Base-by-base conservation (phyloP, 2,113 vertebrate species). In the Trinectes maculatus region DNA sequence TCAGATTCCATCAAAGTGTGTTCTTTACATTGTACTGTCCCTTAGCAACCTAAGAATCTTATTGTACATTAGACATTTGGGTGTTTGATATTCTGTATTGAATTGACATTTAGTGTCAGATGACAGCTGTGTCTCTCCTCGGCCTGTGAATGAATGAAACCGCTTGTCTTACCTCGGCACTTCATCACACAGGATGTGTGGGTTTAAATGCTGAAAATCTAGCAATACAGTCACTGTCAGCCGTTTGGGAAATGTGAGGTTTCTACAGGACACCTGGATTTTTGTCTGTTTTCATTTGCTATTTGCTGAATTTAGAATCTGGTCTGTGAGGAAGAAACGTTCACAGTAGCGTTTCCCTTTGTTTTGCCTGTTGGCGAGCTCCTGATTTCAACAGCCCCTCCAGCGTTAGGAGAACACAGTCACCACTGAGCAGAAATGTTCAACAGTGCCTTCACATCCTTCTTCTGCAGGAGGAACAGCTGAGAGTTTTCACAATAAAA, bases 361-460 rank as follows among this genome's bases (percentile, higher is more conserved):
- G 33, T 37, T 43, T 49, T 12, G 21, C 65, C 75, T 85, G 77
- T 83, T 86, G 84, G 71, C 76, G 37, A 49, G 28, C 68, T 77
- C 47, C 64, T 48, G 28, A 26, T 75, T 56, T 74, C 8, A 58
- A 26, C 28, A 26, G 44, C 54, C 3, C 65, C 63, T 70, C 49
- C 60, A 10, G 52, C 3, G n/a, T 59, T 15, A 39, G 70, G 47
- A 58, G 37, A 55, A 57, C 6, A 24, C 10, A 46, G 47, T 62
- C 7, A 82, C 58, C 79, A 40, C 66, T 77, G 84, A 86, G 74
- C 79, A 89, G 80, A 88, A 85, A 83, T 68, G 83, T 88, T 88
- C 80, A 59, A 71, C 83, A 85, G 89, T 90, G 89, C 87, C 89
- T 88, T 89, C 75, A 37, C 56, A 69, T 60, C 44, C 26, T 31